A percentile compares a stretch with the other conserved stretches of the same genome.
These are phyloP conservation scores for Apodemia zela DNA, from an alignment of 2,888 invertebrate genomes.

Conservation along the genomic window DNA sequence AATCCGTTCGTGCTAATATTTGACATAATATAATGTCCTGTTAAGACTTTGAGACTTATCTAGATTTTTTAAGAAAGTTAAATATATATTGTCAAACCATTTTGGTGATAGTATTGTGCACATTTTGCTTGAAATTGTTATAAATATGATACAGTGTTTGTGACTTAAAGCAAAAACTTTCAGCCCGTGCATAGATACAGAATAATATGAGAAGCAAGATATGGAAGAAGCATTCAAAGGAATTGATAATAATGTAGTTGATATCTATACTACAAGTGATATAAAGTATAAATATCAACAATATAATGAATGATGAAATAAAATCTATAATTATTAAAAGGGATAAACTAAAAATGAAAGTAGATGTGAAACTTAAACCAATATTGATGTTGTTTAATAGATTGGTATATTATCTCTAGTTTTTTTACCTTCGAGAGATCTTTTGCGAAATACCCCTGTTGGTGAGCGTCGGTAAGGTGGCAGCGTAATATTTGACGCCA, in stretches of 20 bases:
- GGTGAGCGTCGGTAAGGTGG: conserved; percentile 74
- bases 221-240: conserved; percentile 71
- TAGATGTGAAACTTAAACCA: conserved; percentile 63
- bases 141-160: conserved; percentile 73
- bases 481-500: conserved; percentile 75
- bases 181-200: conserved; percentile 78
- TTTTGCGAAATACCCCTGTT: conserved; percentile 96
- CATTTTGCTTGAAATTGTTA: conserved; percentile 56
- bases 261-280: conserved; percentile 56
- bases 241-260: conserved; percentile 52
- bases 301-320: conserved; percentile 56
- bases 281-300: conserved; percentile 56
- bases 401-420: conserved; percentile 67
- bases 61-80: conserved; percentile 38
- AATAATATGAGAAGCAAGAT: conserved; percentile 73
- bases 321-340: conserved; percentile 46
- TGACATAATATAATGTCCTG: conserved; percentile 54
- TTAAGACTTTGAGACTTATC: conserved; percentile 42
- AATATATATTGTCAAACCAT: conserved; percentile 50
- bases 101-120: conserved; percentile 68
- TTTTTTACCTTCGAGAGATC: conserved; percentile 97
- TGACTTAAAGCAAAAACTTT: conserved; percentile 66
- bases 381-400: conserved; percentile 57
- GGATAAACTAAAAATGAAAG: conserved; percentile 46
- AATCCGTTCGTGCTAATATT: conserved; percentile 44